Base-by-base conservation (phyloP, 2,888 invertebrate species). In the Troides helena region DNA sequence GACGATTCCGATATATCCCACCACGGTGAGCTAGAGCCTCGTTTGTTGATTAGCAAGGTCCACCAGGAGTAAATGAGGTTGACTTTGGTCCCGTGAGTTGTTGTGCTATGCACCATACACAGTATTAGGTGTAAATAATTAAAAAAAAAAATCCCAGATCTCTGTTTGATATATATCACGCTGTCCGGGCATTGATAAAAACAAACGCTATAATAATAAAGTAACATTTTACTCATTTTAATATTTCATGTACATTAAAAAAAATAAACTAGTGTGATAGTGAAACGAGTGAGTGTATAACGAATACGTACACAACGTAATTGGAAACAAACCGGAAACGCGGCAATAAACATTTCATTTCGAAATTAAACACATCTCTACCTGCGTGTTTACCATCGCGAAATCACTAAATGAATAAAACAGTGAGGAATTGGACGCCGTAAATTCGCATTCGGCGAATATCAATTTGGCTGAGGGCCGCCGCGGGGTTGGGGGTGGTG, bases 371-470 rank as follows among this genome's bases (percentile, higher is more conserved):
- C 90, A 92, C 88, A 89, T 82, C 88, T 87, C 88, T 87, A 92
- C 91, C 90, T 90, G 90, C 82, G 83, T 91, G 87, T 92, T 92
- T 91, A 88, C 90, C 85, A 86, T 88, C 87, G 79, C 87, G 86
- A 85, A 90, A 89, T 90, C 90, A 87, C 88, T 90, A 92, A 91
- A 91, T 90, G 90, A 92, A 92, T 92, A 90, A 92, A 92, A 91
- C 92, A 91, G 87, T 87, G 86, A 89, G 87, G 86, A 87, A 86
- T 89, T 80, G 87, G 80, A 80, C 78, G 79, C 78, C 84, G 90
- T 88, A 87, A 90, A 90, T 90, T 90, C 87, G 85, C 78, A 82
- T 88, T 88, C 87, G 86, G 72, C 84, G 89, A 92, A 92, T 92
- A 92, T 92, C 91, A 91, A 91, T 92, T 90, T 88, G 90, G 87